These are phyloP conservation scores for Pseudomyrmex flavicornis DNA, from an alignment of 1,140 invertebrate genomes.

Conservation along the genomic window DNA sequence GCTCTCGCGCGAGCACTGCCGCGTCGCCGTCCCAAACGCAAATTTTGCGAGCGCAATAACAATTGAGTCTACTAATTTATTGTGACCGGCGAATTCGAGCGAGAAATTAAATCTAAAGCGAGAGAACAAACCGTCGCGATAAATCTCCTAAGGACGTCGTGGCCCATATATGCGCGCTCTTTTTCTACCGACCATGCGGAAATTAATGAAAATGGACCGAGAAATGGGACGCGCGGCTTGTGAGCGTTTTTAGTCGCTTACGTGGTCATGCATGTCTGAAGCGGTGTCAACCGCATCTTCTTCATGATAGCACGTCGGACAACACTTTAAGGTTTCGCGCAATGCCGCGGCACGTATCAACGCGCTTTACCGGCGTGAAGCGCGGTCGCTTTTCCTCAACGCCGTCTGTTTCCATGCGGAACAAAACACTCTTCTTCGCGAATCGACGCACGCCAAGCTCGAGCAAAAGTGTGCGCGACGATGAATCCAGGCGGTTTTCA, in stretches of 20 bases:
- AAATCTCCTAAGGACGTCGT: slow-evolving; percentile 32
- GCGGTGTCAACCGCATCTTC: slow-evolving; percentile 46
- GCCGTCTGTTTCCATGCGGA: too few species aligned
- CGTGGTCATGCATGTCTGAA: slow-evolving; percentile 60
- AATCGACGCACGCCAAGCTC: neutral
- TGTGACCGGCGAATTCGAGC: slow-evolving; percentile 7
- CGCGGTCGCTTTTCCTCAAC: neutral
- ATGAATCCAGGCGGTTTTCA: slow-evolving; percentile 50
- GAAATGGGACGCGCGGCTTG: neutral
- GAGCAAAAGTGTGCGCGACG: neutral
- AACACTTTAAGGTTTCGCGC: slow-evolving; percentile 25
- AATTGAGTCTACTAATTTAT: slow-evolving; percentile 15
- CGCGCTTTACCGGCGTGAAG: slow-evolving; percentile 11
- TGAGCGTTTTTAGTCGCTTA: slow-evolving; percentile 12
- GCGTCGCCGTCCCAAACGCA: neutral
- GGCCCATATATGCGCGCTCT: neutral
- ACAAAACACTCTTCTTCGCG: slow-evolving; percentile 6
- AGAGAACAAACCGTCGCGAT: slow-evolving; percentile 41
- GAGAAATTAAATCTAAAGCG: slow-evolving; percentile 40
- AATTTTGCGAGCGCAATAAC: slow-evolving; percentile 16
- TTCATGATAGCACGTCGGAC: slow-evolving; percentile 39
- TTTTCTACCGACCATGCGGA: slow-evolving; percentile 26
- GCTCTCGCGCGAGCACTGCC: too few species aligned
- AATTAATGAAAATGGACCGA: slow-evolving; percentile 67
- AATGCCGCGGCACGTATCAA: slow-evolving; percentile 73